Evolutionary conservation across 2,113 vertebrate species (phyloP).

Genomic region (Pseudorhombus dupliciocellatus): DNA sequence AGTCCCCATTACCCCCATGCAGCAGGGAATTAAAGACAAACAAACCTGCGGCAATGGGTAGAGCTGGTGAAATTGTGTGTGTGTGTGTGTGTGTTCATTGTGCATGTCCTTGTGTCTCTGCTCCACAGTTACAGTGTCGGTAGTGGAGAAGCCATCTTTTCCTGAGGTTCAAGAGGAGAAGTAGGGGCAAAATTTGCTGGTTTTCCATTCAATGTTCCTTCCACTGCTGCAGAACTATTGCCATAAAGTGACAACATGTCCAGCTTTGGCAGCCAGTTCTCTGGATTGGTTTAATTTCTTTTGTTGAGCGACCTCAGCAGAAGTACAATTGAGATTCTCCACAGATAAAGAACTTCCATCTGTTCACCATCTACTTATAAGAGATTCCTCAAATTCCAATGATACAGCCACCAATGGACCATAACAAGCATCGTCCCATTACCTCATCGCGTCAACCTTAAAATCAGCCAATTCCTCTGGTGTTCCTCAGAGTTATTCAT

Average conservation of each 20-base stretch:
- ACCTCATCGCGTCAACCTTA: conserved; percentile 28
- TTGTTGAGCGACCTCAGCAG: conserved; percentile 18
- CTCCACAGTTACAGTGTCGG: conserved; percentile 55
- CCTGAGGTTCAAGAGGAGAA: conserved; percentile 66
- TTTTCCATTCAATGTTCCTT: conserved; percentile 65
- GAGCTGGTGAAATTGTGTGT: conserved; percentile 63
- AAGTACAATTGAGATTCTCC: neutral
- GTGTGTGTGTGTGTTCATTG: conserved; percentile 18
- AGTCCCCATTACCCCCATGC: conserved; percentile 75
- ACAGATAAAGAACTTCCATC: neutral
- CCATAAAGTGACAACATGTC: conserved; percentile 26
- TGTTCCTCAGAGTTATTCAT: conserved; percentile 43
- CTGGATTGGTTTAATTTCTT: conserved; percentile 23
- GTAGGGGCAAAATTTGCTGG: conserved; percentile 57
- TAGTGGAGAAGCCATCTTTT: conserved; percentile 44
- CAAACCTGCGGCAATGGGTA: conserved; percentile 74
- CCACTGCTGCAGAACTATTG: conserved; percentile 41
- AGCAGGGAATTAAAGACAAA: conserved; percentile 83
- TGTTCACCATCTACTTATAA: conserved; percentile 16
- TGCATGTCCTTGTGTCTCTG: conserved; percentile 54
- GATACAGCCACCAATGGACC: neutral
- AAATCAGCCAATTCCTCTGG: conserved; percentile 35
- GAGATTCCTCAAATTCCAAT: conserved; percentile 24
- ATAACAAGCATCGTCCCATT: conserved; percentile 19
- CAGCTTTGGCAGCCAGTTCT: conserved; percentile 13